A percentile compares a stretch with the other conserved stretches of the same genome.
These are phyloP conservation scores for Salticus scenicus DNA, from an alignment of 2,888 invertebrate genomes.

Conservation along the genomic window DNA sequence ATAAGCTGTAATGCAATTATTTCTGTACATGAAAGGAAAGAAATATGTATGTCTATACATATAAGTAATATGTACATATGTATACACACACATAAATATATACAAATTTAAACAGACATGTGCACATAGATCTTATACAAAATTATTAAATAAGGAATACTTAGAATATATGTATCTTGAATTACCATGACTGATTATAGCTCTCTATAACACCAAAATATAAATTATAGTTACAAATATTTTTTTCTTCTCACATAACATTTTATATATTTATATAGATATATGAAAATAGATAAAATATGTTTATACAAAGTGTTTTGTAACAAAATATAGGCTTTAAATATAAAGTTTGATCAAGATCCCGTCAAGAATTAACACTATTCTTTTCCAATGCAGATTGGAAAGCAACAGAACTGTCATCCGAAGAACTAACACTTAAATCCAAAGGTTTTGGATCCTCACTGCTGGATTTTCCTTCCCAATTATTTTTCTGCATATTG, in stretches of 20 bases:
- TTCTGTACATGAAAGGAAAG: not conserved
- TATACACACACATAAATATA: not conserved
- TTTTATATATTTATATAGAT: conserved; percentile 61
- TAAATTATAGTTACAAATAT: conserved; percentile 62
- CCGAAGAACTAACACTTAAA: conserved; percentile 46
- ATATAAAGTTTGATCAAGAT: conserved; percentile 67
- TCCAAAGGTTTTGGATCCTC: conserved; percentile 64
- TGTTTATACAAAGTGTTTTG: conserved; percentile 62
- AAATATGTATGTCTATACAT: not conserved
- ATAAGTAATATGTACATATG: not conserved
- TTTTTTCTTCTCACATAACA: conserved; percentile 34
- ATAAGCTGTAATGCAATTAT: not conserved
- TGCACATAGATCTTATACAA: conserved; percentile 33
- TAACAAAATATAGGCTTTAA: conserved; percentile 62
- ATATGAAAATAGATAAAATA: conserved; percentile 63
- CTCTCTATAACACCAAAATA: conserved; percentile 56
- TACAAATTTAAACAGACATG: not conserved
- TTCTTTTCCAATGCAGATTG: conserved; percentile 28
- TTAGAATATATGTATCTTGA: conserved; percentile 25
- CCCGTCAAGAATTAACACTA: conserved; percentile 40
- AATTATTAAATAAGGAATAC: conserved; percentile 41
- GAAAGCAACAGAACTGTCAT: conserved; percentile 48
- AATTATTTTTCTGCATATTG: conserved; percentile 11
- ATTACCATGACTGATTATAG: conserved; percentile 24
- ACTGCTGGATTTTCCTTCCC: conserved; percentile 14